Conservation (phyloP, 2,888 invertebrate species). For the Lasioglossum figueresi region DNA sequence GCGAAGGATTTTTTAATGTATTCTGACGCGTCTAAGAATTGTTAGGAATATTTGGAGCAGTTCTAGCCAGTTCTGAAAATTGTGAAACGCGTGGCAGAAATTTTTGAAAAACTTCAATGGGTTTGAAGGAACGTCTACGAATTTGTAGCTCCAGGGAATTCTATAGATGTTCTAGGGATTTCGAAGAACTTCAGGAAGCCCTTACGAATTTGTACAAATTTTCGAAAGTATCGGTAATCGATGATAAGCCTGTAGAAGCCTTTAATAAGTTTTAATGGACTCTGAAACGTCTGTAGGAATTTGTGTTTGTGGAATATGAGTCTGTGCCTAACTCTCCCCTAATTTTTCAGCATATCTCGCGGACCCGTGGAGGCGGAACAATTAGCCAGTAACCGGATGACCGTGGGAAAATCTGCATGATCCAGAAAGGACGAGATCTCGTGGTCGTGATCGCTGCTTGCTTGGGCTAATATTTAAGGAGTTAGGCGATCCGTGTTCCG, state of each 20-base stretch:
- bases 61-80: neutral
- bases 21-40: too few relatives aligned
- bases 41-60: too few relatives aligned
- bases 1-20: too few relatives aligned
- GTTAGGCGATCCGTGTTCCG: neutral
- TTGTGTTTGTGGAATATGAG: neutral
- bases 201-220: neutral
- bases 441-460: neutral
- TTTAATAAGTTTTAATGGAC: neutral
- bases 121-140: neutral
- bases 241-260: neutral
- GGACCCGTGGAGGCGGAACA: neutral
- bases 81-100: neutral
- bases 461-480: neutral
- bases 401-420: neutral
- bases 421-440: neutral
- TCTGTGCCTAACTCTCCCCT: neutral
- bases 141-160: neutral
- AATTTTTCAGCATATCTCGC: neutral
- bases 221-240: neutral
- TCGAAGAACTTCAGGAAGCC: neutral
- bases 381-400: neutral
- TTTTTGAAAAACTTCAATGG: neutral
- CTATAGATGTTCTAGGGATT: neutral
- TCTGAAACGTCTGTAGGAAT: neutral